Evolutionary conservation across 2,888 invertebrate genomes (phyloP).

Genomic region (Subacronicta megacephala): DNA sequence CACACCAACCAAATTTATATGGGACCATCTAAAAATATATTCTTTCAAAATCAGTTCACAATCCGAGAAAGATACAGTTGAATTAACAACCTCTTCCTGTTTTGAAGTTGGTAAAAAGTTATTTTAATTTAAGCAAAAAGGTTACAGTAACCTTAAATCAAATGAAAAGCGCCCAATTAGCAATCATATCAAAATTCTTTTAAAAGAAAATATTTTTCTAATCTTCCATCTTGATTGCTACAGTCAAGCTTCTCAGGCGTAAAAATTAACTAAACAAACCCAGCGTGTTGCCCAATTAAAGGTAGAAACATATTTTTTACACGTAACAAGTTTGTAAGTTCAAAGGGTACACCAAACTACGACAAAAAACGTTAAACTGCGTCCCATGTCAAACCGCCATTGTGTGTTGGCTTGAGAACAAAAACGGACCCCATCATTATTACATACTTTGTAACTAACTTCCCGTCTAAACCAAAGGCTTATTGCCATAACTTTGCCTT

Average conservation of each 20-base stretch:
- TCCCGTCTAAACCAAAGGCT: constrained; percentile 45
- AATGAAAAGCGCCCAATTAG: constrained; percentile 32
- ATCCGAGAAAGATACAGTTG: no score
- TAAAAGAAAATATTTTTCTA: constrained; percentile 14
- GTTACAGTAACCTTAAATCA: constrained; percentile 18
- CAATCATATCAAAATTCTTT: no score
- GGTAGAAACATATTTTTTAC: constrained; percentile 42
- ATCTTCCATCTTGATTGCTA: constrained; percentile 48
- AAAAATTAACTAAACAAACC: constrained; percentile 53
- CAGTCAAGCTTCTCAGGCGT: constrained; percentile 42
- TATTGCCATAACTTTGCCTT: constrained; percentile 44
- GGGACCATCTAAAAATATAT: no score
- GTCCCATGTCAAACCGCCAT: constrained; percentile 55
- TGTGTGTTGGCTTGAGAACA: constrained; percentile 36
- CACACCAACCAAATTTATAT: no score
- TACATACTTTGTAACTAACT: constrained; percentile 49
- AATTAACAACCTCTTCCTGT: no score
- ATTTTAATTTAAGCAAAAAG: no score
- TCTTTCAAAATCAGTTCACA: no score
- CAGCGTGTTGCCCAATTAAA: constrained; percentile 58
- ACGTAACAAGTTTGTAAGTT: constrained; percentile 42
- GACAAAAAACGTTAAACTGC: constrained; percentile 45
- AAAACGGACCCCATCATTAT: constrained; percentile 57
- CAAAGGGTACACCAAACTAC: constrained; percentile 43
- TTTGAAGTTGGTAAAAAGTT: no score